Conservation (phyloP, 2,888 invertebrate genomes). For the Lymantria monacha region DNA sequence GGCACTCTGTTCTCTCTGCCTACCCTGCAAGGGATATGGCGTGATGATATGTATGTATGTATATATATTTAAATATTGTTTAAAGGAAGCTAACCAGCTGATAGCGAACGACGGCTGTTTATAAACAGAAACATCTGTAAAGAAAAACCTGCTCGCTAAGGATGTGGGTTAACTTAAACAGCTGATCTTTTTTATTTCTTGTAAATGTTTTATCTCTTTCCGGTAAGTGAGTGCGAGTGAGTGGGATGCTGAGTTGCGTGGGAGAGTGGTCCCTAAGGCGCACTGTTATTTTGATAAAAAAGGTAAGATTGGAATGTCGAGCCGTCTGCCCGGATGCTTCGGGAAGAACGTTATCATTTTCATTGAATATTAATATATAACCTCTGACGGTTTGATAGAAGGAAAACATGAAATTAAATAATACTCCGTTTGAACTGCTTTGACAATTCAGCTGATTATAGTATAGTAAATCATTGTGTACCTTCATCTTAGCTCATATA, state of each 20-base stretch:
- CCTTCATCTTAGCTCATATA: too few relatives aligned
- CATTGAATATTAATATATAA: neutral
- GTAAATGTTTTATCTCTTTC: slow-evolving; percentile 14
- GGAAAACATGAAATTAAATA: too few relatives aligned
- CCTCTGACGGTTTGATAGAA: too few relatives aligned
- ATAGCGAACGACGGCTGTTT: neutral
- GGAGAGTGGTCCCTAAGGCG: slow-evolving; percentile 2
- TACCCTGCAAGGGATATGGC: too few relatives aligned
- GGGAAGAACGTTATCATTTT: neutral
- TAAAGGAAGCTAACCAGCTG: neutral
- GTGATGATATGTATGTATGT: too few relatives aligned
- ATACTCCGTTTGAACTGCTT: too few relatives aligned
- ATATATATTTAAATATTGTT: neutral
- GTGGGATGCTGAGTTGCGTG: slow-evolving; percentile 5
- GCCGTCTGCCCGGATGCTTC: neutral
- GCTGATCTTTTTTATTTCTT: slow-evolving; percentile 26
- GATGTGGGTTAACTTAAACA: slow-evolving; percentile 28
- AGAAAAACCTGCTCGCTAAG: slow-evolving; percentile 24
- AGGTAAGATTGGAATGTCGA: slow-evolving; percentile 19
- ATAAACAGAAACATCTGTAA: slow-evolving; percentile 21
- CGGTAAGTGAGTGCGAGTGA: neutral
- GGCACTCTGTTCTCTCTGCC: too few relatives aligned
- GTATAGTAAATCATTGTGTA: too few relatives aligned
- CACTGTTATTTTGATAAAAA: slow-evolving; percentile 30
- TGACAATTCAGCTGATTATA: too few relatives aligned